Evolutionary conservation across 2,113 vertebrate genomes (phyloP).

Genomic region (Accipiter virgatus): DNA sequence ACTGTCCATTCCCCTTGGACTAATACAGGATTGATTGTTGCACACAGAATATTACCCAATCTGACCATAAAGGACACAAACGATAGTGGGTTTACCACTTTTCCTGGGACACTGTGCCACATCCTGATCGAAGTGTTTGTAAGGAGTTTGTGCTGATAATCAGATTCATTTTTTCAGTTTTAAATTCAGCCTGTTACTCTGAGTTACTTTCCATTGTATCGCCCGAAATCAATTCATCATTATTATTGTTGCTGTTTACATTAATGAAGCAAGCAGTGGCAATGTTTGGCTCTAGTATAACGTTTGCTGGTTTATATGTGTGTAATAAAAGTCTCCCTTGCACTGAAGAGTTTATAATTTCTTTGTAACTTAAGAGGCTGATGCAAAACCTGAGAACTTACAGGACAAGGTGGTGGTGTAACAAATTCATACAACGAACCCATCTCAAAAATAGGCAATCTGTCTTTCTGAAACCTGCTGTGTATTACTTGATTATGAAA

Average conservation of each 20-base stretch:
- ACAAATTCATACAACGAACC: background rate
- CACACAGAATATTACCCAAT: background rate
- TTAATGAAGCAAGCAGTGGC: background rate
- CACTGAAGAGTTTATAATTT: background rate
- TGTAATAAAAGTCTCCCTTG: background rate
- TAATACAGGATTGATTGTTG: slow-evolving; percentile 8
- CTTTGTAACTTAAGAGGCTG: background rate
- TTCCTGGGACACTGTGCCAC: background rate
- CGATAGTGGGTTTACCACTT: background rate
- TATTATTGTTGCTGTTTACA: background rate
- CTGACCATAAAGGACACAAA: slow-evolving; percentile 4
- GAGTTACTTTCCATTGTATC: background rate
- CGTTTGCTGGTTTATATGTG: background rate
- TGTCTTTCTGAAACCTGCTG: background rate
- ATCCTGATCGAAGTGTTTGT: background rate
- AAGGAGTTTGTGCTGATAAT: background rate
- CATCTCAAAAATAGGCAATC: background rate
- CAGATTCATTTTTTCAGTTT: background rate
- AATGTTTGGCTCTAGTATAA: background rate
- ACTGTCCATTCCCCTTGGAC: background rate
- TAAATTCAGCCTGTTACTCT: background rate
- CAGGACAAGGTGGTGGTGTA: background rate
- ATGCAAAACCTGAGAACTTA: background rate
- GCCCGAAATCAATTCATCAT: background rate
- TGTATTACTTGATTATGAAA: background rate